Base-by-base conservation (phyloP, 2,888 invertebrate species). In the Chloromyia formosa region DNA sequence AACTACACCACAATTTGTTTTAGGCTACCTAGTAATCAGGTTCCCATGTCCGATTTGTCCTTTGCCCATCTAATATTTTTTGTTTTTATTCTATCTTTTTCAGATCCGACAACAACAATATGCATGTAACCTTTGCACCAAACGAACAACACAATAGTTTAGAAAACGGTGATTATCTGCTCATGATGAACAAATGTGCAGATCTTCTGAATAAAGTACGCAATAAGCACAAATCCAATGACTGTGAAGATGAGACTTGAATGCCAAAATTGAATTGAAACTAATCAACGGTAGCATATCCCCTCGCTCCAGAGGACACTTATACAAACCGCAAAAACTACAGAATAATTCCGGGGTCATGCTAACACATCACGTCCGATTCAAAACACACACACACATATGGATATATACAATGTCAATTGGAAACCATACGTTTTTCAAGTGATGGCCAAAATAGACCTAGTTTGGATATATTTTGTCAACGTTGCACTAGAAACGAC, bases 151-250 rank as follows among this genome's bases (percentile, higher is more conserved):
- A 60, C 45, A 79, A 78, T 66, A 82, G 81, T 79, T 78, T 82
- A 54, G 85, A 84, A 78, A 86, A 86, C 78, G 86, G 86, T 74
- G 86, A 86, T 78, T 86, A 85, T 79, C 82, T 85, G 84, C 87
- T 88, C 42, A 86, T 90, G 80, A 89, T 90, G 80, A 90, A 90
- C 77, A 89, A 90, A 79, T 90, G 89, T 82, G 89, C 89, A 12
- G 90, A 90, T 81, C 87, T 90, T 45, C 83, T 90, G 16, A 87
- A 89, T 60, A 89, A 89, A 81, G 85, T 85, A 76, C 84, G 85
- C 79, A 83, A 82, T 80, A 86, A 84, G 82, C 86, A 86, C 83
- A 85, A 85, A 85, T 81, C 83, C 80, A 85, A 84, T 82, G 84
- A 84, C 84, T 84, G 84, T 84, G 85, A 83, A 82, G 84, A 84